Base-by-base conservation (phyloP, 2,797 vertebrate genomes). In the Nyctibius grandis region DNA sequence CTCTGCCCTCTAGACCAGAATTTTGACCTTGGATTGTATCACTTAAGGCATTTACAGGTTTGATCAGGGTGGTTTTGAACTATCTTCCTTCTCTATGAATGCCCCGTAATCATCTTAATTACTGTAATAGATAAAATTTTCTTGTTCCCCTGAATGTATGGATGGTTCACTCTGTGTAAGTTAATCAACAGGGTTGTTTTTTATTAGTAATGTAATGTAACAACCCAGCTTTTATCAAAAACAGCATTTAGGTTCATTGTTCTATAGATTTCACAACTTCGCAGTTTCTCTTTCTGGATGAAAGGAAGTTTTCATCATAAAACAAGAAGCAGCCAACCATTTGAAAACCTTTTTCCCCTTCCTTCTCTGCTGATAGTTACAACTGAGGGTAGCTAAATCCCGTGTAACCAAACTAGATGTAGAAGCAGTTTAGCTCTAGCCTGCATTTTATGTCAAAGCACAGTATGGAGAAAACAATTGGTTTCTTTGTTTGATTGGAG, bases 161-260 rank as follows among this genome's bases (percentile, higher is more conserved):
- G 42, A 60, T 65, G 26, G 34, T 72, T 93, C 21, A 26, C 26
- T 92, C 25, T 34, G 19, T 47, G 8, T 29, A 59, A 85, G 9
- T 21, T 45, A 94, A 80, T 57, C 38, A 70, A 68, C 65, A 78
- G 11, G 17, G 77, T 85, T 88, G 50, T 4, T 22, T 89, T 74
- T 86, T 94, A 64, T 91, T 92, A 91, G 48, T 18, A 83, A 79
- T 75, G 36, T 74, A 91, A 88, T 84, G 79, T 88, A 93, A 85
- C 34, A 69, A 67, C 31, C 1, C 40, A 67, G 57, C 34, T 63
- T 86, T 91, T 80, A 78, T 73, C 34, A 82, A 81, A 81, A 67
- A 29, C 40, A 73, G 13, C 38, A 75, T 77, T 90, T 80, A 40
- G 6, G 19, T 53, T 87, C 65, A 50, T 81, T 91, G 72, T 89